Percentiles rank a stretch among this genome's conserved stretches.
phyloP scores from a whole-genome alignment of 2,797 vertebrate genomes.

The Saxicola maurus region DNA sequence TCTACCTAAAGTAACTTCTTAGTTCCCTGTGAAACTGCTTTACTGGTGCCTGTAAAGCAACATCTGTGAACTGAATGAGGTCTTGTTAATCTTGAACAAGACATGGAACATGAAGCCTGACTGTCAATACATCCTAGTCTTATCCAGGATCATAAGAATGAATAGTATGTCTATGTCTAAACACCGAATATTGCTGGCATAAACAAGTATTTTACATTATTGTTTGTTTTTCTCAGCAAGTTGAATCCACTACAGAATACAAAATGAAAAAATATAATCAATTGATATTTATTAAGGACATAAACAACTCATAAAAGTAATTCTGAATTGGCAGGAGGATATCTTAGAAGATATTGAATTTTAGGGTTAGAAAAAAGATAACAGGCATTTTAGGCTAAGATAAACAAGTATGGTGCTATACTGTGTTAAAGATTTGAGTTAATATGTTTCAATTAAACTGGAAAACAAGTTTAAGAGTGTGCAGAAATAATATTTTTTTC shows the following conservation, averaged over 20 bases:
- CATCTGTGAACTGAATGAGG: neutral
- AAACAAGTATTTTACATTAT: neutral
- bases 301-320: fast-evolving
- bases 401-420: neutral
- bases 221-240: neutral
- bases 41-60: neutral
- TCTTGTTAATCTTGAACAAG: neutral
- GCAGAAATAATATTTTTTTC: neutral
- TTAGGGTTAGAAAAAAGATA: neutral
- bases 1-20: neutral
- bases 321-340: neutral
- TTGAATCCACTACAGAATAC: neutral
- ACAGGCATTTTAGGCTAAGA: neutral
- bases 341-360: neutral
- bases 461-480: neutral
- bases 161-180: neutral
- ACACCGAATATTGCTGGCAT: neutral
- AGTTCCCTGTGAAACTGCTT: neutral
- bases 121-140: neutral
- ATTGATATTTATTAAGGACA: neutral
- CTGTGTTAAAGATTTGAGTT: neutral
- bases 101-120: neutral
- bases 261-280: neutral
- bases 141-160: neutral
- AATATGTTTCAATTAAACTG: neutral